Evolutionary conservation across 2,888 invertebrate genomes (phyloP).

Genomic region (Laspeyria flexula): DNA sequence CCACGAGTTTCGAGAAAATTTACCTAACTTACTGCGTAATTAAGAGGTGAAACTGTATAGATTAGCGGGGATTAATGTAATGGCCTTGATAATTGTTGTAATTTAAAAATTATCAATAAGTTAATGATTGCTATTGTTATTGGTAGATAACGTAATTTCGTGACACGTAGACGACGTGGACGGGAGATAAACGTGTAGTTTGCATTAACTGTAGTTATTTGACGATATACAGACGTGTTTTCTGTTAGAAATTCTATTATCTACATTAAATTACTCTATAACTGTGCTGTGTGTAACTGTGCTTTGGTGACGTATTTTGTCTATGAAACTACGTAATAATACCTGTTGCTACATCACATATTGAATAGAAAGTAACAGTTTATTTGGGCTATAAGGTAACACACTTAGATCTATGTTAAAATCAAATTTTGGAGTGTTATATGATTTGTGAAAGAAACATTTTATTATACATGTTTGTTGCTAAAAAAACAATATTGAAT

Average conservation of each 20-base stretch:
- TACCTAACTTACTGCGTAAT: constrained; percentile 11
- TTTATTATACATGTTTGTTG: too few relatives aligned
- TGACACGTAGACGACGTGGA: constrained; percentile 43
- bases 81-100: constrained; percentile 22
- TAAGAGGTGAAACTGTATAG: constrained; percentile 25
- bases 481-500: too few relatives aligned
- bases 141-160: constrained; percentile 29
- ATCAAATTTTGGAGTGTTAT: too few relatives aligned
- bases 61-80: constrained; percentile 22
- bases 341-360: not conserved
- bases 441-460: too few relatives aligned
- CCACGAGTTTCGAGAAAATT: constrained; percentile 19
- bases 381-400: too few relatives aligned
- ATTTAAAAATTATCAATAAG: constrained; percentile 29
- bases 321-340: not conserved
- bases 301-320: constrained; percentile 3
- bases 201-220: not conserved
- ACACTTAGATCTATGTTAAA: not conserved
- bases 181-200: constrained; percentile 3
- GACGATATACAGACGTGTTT: not conserved
- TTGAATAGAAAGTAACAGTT: not conserved
- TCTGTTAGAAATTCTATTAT: not conserved
- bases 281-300: constrained; percentile 5
- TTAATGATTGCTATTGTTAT: constrained; percentile 30
- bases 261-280: not conserved